Percentiles rank a stretch among this genome's conserved stretches.
phyloP scores from a whole-genome alignment of 2,888 invertebrate species.

The Hedya salicella region DNA sequence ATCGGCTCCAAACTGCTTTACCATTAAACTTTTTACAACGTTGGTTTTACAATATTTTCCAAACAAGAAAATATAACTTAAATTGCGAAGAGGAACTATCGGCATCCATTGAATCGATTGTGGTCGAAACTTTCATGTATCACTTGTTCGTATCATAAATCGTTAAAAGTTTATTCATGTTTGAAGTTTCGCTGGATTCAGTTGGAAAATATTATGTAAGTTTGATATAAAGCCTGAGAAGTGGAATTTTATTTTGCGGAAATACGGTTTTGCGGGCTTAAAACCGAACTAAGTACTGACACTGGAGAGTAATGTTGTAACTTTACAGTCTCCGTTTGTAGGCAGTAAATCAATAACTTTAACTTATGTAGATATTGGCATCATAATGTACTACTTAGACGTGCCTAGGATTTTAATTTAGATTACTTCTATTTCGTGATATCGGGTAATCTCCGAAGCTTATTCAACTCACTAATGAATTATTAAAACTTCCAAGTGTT shows the following conservation, averaged over 20 bases:
- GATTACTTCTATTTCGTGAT: neutral
- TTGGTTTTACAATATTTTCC: conserved; percentile 31
- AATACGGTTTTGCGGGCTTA: conserved; percentile 32
- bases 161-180: conserved; percentile 65
- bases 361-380: neutral
- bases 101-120: conserved; percentile 50
- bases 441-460: neutral
- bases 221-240: conserved; percentile 35
- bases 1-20: conserved; percentile 10
- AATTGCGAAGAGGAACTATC: conserved; percentile 56
- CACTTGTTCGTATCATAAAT: conserved; percentile 62
- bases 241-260: conserved; percentile 35
- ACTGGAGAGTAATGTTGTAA: conserved; percentile 21
- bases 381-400: conserved; percentile 1
- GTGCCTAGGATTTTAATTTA: neutral
- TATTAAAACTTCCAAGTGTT: no score
- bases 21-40: conserved; percentile 16
- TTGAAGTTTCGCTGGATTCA: conserved; percentile 35
- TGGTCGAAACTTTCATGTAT: conserved; percentile 51
- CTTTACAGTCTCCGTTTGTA: conserved; percentile 8
- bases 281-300: conserved; percentile 30
- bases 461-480: no score
- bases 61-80: conserved; percentile 53
- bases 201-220: conserved; percentile 41
- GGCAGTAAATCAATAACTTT: conserved; percentile 17